These are phyloP conservation scores for Fratercula arctica DNA, from an alignment of 2,797 vertebrate species.

Conservation along the genomic window DNA sequence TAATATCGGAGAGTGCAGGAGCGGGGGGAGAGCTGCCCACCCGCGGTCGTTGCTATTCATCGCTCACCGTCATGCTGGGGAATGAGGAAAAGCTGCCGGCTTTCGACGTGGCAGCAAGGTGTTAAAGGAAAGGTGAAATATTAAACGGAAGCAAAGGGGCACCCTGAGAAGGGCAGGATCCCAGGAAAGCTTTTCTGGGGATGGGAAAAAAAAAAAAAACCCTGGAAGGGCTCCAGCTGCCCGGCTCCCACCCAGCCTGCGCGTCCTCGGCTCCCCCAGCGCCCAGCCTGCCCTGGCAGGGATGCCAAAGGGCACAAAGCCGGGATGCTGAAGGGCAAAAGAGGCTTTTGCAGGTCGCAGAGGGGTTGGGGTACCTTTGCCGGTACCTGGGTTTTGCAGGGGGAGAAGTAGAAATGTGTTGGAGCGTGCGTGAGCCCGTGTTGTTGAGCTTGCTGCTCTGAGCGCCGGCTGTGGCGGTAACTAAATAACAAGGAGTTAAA, in stretches of 20 bases:
- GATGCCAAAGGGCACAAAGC: too few species aligned
- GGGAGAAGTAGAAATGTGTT: neutral
- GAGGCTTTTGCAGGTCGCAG: neutral
- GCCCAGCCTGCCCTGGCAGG: fast-evolving
- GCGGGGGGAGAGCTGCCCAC: neutral
- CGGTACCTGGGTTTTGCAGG: fast-evolving
- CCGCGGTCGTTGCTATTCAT: neutral
- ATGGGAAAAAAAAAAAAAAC: neutral
- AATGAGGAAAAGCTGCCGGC: neutral
- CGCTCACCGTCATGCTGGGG: fast-evolving
- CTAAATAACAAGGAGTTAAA: neutral
- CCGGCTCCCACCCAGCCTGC: neutral
- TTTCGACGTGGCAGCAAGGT: neutral
- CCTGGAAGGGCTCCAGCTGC: neutral
- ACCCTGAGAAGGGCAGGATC: neutral
- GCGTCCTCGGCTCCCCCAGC: neutral
- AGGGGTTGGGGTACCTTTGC: neutral
- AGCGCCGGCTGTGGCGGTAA: fast-evolving
- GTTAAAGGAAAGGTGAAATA: conserved; percentile 15
- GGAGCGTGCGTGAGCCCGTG: fast-evolving
- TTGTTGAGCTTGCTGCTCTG: neutral
- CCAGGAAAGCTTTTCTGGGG: neutral
- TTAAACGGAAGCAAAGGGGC: neutral
- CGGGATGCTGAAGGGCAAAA: neutral
- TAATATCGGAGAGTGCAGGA: conserved; percentile 39